Conservation (phyloP, 2,888 invertebrate species). For the Cerceris rybyensis region DNA sequence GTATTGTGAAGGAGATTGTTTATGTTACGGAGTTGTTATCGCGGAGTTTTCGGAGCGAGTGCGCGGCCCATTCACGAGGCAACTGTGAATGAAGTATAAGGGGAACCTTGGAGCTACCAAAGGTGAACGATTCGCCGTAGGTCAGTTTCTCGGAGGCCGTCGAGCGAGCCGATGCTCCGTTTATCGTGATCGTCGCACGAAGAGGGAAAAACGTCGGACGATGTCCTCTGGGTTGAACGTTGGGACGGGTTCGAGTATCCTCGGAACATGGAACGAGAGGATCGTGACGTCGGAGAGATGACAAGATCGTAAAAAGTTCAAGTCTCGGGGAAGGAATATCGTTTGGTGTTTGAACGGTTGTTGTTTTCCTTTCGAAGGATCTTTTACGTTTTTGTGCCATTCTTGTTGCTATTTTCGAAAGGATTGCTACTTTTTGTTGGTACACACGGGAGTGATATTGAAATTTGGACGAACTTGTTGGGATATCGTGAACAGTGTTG, state of each 20-base stretch:
- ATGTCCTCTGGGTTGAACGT: conserved; percentile 23
- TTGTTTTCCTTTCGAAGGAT: not conserved
- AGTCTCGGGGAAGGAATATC: conserved; percentile 8
- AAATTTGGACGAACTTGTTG: too few relatives aligned
- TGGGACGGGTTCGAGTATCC: not conserved
- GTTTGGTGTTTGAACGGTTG: conserved; percentile 1
- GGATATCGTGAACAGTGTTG: too few relatives aligned
- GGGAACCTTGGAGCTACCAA: conserved; percentile 13
- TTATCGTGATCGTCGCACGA: conserved; percentile 7
- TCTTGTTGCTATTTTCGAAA: not conserved
- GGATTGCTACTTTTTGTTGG: too few relatives aligned
- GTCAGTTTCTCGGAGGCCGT: conserved; percentile 56
- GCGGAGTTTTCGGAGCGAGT: not conserved
- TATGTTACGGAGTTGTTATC: not conserved
- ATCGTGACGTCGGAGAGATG: conserved; percentile 16
- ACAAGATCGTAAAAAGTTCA: conserved; percentile 23
- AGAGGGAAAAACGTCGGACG: conserved; percentile 7
- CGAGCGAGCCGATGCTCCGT: conserved; percentile 17
- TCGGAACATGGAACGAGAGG: conserved; percentile 1
- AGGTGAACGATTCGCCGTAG: conserved; percentile 57
- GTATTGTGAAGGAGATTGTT: not conserved
- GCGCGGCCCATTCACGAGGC: conserved; percentile 31
- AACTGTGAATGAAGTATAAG: conserved; percentile 54
- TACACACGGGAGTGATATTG: too few relatives aligned
- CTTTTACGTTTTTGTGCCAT: not conserved